Conservation (phyloP, 2,888 invertebrate species). For the Drosophila merina region DNA sequence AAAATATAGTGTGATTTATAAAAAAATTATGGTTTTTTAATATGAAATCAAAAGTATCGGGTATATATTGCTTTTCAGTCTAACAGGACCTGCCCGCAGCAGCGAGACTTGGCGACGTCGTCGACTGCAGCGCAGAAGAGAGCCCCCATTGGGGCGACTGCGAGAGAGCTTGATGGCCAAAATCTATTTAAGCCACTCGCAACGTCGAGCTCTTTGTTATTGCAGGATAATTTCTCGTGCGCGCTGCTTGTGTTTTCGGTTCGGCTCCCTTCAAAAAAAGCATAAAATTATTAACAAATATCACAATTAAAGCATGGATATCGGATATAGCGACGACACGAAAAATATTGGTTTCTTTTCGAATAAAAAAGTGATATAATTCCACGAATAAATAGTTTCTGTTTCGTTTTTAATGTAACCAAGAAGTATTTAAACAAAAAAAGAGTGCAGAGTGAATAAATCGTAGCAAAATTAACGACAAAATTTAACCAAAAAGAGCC, state of each 20-base stretch:
- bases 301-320: conserved; percentile 18
- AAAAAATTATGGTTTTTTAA: no score
- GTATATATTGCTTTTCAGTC: background rate
- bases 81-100: background rate
- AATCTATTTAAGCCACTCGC: conserved; percentile 27
- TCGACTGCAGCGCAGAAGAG: background rate
- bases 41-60: background rate
- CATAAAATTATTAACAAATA: conserved; percentile 7
- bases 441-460: conserved; percentile 2
- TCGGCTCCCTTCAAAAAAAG: conserved; percentile 16
- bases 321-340: background rate
- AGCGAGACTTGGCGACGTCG: conserved; percentile 6
- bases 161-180: conserved; percentile 3
- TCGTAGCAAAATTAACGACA: background rate
- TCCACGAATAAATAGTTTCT: background rate
- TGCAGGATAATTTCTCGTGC: conserved; percentile 26
- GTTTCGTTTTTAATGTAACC: background rate
- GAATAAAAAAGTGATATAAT: background rate
- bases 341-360: background rate
- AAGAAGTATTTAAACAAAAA: background rate
- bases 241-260: conserved; percentile 26
- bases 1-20: no score
- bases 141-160: background rate
- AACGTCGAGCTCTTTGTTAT: conserved; percentile 28
- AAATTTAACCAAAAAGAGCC: background rate